These are phyloP conservation scores for Aphelenchoides bicaudatus DNA, from an alignment of 2,888 invertebrate genomes.

Conservation along the genomic window DNA sequence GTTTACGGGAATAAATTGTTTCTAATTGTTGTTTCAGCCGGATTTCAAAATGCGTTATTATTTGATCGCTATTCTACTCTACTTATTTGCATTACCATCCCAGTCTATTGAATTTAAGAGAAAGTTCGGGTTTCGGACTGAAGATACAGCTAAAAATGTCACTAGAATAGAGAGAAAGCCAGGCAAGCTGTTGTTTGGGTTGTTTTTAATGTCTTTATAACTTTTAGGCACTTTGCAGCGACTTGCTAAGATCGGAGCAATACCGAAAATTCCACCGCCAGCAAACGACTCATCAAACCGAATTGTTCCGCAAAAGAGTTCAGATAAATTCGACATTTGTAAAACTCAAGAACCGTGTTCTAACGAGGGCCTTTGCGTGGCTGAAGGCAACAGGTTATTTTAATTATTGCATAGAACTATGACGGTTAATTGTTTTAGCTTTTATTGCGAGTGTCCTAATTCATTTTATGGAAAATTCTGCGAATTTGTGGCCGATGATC, in stretches of 20 bases:
- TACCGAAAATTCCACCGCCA: slow-evolving; percentile 19
- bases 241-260: no score
- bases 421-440: slow-evolving; percentile 21
- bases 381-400: slow-evolving; percentile 18
- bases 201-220: neutral
- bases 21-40: neutral
- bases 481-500: slow-evolving; percentile 31
- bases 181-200: neutral
- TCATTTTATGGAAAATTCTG: slow-evolving; percentile 31
- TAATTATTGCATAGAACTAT: neutral
- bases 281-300: slow-evolving; percentile 4
- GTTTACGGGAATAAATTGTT: neutral
- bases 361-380: slow-evolving; percentile 19
- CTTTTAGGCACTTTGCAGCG: neutral
- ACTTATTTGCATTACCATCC: no score
- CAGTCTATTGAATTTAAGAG: slow-evolving; percentile 1
- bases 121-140: slow-evolving; percentile 1
- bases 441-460: slow-evolving; percentile 28
- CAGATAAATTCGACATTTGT: slow-evolving; percentile 18
- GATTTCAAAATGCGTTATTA: no score
- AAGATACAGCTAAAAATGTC: slow-evolving; percentile 7
- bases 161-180: neutral
- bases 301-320: slow-evolving; percentile 14
- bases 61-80: no score
- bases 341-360: slow-evolving; percentile 20